Base-by-base conservation (phyloP, 2,797 vertebrate genomes). In the Hylomyscus alleni region DNA sequence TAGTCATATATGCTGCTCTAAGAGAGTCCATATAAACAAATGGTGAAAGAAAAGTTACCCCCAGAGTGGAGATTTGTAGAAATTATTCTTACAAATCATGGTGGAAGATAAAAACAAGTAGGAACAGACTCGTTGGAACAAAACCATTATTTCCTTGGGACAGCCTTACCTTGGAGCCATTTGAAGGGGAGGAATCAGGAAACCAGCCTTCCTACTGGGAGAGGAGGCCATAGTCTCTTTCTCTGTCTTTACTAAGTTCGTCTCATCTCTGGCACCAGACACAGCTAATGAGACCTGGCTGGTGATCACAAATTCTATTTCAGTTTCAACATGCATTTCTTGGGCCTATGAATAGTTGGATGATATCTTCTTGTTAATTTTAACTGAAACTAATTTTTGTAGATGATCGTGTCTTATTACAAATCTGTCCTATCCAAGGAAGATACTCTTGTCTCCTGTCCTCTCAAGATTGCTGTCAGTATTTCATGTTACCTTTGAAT, bases 1-100 rank as follows among this genome's bases (percentile, higher is more conserved):
- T 96, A 97, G 97, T 97, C 90, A 94, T n/a, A 77, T 96, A 94
- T 92, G 96, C 96, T 81, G 58, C 95, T 96, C 75, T 84, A 84
- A 86, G 52, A 93, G 86, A 95, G 73, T 47, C 80, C 90, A 17
- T 93, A 60, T 93, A 96, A 95, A 67, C 95, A 97, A 97, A 94
- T 96, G 77, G 52, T 96, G 85, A 97, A 96, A 97, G 96, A 97
- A 72, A 95, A 52, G 75, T 96, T 96, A 65, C 56, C 26, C 62
- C 60, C 62, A 54, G 82, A 60, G 52, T 65, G 65, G 7, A 6
- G 37, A 72, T 92, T 92, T 93, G 93, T 60, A 94, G 52, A 87
- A 96, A 77, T 93, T 44, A 80, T 56, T 94, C 52, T 81, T 84
- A 87, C 40, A 94, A 93, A 54, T 87, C 2, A 0, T 94, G 10